A percentile compares a stretch with the other conserved stretches of the same genome.
phyloP scores from a whole-genome alignment of 2,113 vertebrate genomes.

The Atrichornis clamosus region DNA sequence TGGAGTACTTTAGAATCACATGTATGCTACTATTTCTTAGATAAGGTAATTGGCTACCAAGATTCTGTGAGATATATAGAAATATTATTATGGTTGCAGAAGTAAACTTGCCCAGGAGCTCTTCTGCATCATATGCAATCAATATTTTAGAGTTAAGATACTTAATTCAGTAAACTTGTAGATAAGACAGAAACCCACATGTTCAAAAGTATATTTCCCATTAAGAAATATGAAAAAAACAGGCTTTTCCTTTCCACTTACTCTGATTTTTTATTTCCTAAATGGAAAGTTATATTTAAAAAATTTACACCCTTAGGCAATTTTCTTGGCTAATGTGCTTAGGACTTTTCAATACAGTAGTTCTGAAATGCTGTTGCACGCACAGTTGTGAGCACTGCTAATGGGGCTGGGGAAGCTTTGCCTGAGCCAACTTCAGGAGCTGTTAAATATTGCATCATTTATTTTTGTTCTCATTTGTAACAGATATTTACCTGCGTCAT shows the following conservation, averaged over 20 bases:
- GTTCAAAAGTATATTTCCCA: neutral
- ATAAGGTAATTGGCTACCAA: neutral
- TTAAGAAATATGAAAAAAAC: accelerated
- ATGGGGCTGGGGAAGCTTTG: neutral
- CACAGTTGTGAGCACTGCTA: neutral
- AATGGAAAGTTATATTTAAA: neutral
- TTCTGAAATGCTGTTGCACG: neutral
- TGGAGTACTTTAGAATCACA: neutral
- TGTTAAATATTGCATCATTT: neutral
- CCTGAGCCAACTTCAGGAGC: neutral
- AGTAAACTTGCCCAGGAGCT: neutral
- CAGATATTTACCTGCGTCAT: neutral
- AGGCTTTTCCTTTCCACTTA: neutral
- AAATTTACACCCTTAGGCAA: neutral
- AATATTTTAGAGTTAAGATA: neutral
- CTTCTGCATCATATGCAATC: neutral
- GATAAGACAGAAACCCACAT: neutral
- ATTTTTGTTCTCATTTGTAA: neutral
- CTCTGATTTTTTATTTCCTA: neutral
- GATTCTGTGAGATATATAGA: neutral
- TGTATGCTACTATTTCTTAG: neutral
- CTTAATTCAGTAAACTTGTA: neutral
- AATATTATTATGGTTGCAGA: neutral
- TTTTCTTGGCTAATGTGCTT: neutral
- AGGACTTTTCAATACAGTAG: neutral